Evolutionary conservation across 2,797 vertebrate species (phyloP).

Genomic region (Phaenicophaeus curvirostris): DNA sequence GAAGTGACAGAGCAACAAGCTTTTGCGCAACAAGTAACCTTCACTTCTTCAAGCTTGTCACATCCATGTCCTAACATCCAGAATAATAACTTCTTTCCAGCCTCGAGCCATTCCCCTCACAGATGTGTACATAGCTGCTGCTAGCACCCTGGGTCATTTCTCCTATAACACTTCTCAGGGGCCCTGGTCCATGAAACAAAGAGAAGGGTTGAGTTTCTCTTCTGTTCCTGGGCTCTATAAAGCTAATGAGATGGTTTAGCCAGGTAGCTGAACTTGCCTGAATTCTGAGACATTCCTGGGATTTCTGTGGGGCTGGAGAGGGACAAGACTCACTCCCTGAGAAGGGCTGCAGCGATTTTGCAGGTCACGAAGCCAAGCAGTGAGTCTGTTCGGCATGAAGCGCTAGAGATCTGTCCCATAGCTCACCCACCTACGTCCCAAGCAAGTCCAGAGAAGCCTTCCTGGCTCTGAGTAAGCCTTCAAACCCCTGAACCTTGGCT

Average conservation of each 20-base stretch:
- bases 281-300: neutral
- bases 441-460: neutral
- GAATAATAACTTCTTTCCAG: neutral
- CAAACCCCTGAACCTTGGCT: conserved; percentile 12
- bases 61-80: neutral
- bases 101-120: neutral
- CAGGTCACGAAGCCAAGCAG: neutral
- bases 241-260: neutral
- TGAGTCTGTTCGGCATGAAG: neutral
- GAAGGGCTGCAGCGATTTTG: neutral
- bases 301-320: neutral
- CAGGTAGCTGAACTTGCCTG: neutral
- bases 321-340: neutral
- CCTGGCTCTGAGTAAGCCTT: neutral
- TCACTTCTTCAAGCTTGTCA: neutral
- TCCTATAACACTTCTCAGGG: neutral
- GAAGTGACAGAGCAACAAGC: neutral
- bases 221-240: neutral
- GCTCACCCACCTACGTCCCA: neutral
- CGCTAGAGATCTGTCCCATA: neutral
- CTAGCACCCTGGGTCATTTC: neutral
- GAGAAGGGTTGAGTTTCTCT: neutral
- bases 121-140: accelerated
- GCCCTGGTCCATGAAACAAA: neutral
- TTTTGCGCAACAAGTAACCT: neutral